Evolutionary conservation across 2,888 invertebrate genomes (phyloP).

Genomic region (Corythucha ciliata): DNA sequence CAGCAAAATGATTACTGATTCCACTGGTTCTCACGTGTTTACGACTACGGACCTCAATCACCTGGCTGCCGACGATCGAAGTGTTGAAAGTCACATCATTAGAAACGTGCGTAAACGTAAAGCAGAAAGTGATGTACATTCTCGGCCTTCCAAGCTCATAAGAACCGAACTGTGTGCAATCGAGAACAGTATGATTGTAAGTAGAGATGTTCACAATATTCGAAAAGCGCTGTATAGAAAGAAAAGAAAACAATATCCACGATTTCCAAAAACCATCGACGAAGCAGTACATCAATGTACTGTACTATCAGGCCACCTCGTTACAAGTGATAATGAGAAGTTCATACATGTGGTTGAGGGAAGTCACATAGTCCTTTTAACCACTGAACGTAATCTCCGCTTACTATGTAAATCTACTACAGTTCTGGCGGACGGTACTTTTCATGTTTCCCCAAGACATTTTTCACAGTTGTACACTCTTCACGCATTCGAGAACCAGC

Average conservation of each 20-base stretch:
- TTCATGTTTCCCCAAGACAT: conserved; percentile 9
- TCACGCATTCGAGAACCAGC: background rate
- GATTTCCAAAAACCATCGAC: background rate
- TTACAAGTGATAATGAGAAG: too few relatives aligned
- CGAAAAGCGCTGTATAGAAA: background rate
- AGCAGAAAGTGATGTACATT: background rate
- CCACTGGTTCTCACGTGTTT: too few relatives aligned
- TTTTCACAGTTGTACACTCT: conserved; percentile 12
- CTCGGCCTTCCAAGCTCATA: background rate
- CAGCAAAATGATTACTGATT: too few relatives aligned
- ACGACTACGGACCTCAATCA: too few relatives aligned
- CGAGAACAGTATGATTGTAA: background rate
- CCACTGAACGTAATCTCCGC: background rate
- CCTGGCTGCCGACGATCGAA: too few relatives aligned
- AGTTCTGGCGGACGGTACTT: conserved; percentile 7
- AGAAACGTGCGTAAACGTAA: conserved; percentile 2
- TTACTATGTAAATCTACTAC: background rate
- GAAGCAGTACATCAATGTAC: conserved; percentile 5
- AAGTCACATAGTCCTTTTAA: background rate
- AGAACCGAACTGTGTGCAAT: background rate
- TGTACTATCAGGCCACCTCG: too few relatives aligned
- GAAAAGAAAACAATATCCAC: conserved; percentile 7
- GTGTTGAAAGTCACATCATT: too few relatives aligned
- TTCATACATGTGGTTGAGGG: background rate
- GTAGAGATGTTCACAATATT: background rate